Conservation (phyloP, 2,113 vertebrate genomes). For the Mirounga angustirostris region DNA sequence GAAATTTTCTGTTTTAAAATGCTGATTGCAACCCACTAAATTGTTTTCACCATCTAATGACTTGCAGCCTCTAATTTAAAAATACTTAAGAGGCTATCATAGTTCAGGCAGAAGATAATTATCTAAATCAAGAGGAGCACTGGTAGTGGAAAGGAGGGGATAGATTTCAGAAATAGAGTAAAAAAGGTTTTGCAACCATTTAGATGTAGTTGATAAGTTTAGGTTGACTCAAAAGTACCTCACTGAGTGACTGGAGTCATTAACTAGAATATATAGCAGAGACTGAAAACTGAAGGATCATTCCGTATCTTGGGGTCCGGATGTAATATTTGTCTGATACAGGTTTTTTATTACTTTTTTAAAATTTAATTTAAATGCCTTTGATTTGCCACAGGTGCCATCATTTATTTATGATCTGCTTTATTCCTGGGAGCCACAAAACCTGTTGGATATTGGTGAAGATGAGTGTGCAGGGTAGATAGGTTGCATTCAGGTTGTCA, state of each 20-base stretch:
- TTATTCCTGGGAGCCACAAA: neutral
- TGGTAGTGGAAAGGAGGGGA: neutral
- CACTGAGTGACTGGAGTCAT: neutral
- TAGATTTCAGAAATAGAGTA: neutral
- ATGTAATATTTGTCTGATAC: neutral
- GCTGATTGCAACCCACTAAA: neutral
- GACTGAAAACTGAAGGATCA: neutral
- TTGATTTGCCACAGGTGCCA: neutral
- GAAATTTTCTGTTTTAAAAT: slow-evolving; percentile 6
- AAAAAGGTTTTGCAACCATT: neutral
- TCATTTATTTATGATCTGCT: neutral
- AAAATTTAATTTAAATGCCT: slow-evolving; percentile 24
- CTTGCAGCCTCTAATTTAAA: slow-evolving; percentile 50
- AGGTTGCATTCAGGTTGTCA: neutral
- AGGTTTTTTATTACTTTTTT: neutral
- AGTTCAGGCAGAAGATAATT: slow-evolving; percentile 26
- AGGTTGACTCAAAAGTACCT: neutral
- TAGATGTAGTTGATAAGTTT: neutral
- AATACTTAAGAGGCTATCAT: neutral
- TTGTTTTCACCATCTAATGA: slow-evolving; percentile 9
- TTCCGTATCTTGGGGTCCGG: neutral
- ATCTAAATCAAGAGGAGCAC: neutral
- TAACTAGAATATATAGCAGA: neutral
- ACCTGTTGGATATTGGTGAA: neutral
- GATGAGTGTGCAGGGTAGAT: slow-evolving; percentile 3